Evolutionary conservation across 2,797 vertebrate genomes (phyloP).

Genomic region (Columba guinea): DNA sequence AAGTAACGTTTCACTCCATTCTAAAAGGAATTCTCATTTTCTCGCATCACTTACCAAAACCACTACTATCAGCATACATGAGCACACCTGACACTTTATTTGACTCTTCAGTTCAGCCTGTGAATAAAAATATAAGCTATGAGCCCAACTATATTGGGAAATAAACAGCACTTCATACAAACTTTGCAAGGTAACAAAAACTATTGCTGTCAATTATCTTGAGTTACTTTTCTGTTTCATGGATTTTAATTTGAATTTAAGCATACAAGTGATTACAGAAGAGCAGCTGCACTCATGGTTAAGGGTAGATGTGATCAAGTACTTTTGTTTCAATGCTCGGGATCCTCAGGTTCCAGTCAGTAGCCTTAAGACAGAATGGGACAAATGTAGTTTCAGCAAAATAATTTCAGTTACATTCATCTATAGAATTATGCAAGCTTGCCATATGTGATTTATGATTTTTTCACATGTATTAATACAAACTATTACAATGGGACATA

Average conservation of each 20-base stretch:
- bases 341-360: not conserved
- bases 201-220: not conserved
- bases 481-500: not conserved
- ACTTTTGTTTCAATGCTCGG: not conserved
- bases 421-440: not conserved
- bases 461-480: not conserved
- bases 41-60: not conserved
- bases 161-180: not conserved
- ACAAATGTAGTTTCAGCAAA: not conserved
- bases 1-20: not conserved
- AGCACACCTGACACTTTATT: not conserved
- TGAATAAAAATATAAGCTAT: not conserved
- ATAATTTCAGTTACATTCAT: not conserved
- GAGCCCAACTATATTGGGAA: not conserved
- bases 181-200: not conserved
- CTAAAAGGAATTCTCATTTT: not conserved
- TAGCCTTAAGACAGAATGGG: not conserved
- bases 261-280: not conserved
- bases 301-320: not conserved
- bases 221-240: not conserved
- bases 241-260: not conserved
- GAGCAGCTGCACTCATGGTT: not conserved
- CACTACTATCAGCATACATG: not conserved
- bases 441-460: not conserved
- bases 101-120: not conserved